These are phyloP conservation scores for Enteromius argenteus DNA, from an alignment of 2,797 vertebrate genomes.

Conservation along the genomic window DNA sequence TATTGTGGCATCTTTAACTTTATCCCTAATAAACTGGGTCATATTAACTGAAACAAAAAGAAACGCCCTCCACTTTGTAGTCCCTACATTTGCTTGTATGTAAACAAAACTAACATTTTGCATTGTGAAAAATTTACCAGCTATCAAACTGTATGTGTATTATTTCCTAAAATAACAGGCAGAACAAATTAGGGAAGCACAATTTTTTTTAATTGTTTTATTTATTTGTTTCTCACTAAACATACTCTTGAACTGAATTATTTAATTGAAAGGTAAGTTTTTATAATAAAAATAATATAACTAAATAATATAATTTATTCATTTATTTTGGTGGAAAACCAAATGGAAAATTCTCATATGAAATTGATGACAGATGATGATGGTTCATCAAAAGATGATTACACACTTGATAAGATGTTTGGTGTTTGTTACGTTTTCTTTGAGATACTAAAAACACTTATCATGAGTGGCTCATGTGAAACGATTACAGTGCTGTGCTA, in stretches of 20 bases:
- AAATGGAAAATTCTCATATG: neutral
- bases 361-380: neutral
- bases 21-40: slow-evolving; percentile 81
- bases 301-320: neutral
- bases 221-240: neutral
- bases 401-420: neutral
- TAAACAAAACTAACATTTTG: slow-evolving; percentile 4
- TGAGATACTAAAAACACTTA: neutral
- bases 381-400: neutral
- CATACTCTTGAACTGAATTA: neutral
- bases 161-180: neutral
- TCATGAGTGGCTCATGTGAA: neutral
- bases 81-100: slow-evolving; percentile 70
- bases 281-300: neutral
- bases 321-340: neutral
- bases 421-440: neutral
- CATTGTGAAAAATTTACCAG: neutral
- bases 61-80: slow-evolving; percentile 62
- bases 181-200: neutral
- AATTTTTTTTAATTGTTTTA: neutral
- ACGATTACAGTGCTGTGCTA: neutral
- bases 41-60: slow-evolving; percentile 71
- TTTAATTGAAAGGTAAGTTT: neutral
- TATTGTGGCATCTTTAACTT: slow-evolving; percentile 79
- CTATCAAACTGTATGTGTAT: neutral